A percentile compares a stretch with the other conserved stretches of the same genome.
These are phyloP conservation scores for Euphydryas editha DNA, from an alignment of 2,888 invertebrate genomes.

Conservation along the genomic window DNA sequence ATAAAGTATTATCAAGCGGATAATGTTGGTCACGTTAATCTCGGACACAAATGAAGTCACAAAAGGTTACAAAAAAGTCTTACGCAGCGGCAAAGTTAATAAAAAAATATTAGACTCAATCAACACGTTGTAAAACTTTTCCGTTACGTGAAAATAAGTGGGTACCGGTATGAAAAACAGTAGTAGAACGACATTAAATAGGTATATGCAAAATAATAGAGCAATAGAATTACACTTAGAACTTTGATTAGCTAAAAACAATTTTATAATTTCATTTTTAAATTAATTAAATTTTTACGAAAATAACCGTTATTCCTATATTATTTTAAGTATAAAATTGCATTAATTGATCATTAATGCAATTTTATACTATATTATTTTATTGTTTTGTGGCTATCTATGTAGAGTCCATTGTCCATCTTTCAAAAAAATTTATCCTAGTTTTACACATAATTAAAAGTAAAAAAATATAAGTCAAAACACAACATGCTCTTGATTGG, in stretches of 20 bases:
- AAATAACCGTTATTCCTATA: background rate
- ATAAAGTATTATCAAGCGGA: background rate
- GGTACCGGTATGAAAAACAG: background rate
- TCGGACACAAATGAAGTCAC: background rate
- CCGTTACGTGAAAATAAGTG: background rate
- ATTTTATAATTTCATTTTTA: background rate
- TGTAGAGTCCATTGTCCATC: background rate
- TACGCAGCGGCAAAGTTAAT: background rate
- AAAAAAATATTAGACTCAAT: slow-evolving; percentile 1
- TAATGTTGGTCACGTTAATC: background rate
- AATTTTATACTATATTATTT: too few species aligned
- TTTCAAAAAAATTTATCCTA: background rate
- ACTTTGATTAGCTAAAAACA: background rate
- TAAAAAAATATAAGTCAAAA: slow-evolving; percentile 5
- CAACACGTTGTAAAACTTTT: background rate
- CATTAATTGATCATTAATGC: too few species aligned
- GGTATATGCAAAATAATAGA: background rate
- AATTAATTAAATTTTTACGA: background rate
- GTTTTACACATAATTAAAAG: background rate
- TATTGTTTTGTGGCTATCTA: too few species aligned
- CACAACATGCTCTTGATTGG: slow-evolving; percentile 47
- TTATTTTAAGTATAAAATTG: too few species aligned
- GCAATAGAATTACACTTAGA: background rate
- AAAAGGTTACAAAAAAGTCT: background rate
- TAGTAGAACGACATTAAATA: background rate